A percentile compares a stretch with the other conserved stretches of the same genome.
Evolutionary conservation across 1,140 invertebrate genomes (phyloP).

Genomic region (Tachypleus tridentatus): DNA sequence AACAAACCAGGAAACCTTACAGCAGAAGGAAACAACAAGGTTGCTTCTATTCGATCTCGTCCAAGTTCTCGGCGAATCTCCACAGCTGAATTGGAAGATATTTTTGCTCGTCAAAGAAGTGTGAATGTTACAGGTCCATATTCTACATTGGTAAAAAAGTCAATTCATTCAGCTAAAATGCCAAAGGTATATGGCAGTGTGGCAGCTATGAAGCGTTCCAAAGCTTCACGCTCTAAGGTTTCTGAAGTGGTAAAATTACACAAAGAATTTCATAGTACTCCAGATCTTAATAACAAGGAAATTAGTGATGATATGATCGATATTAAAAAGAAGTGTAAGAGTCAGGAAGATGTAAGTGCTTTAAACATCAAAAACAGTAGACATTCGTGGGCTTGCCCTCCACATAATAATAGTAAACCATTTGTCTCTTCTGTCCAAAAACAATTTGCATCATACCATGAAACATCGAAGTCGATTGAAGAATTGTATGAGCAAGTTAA

Average conservation of each 20-base stretch:
- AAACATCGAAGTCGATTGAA: conserved; percentile 15
- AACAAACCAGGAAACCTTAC: conserved; percentile 10
- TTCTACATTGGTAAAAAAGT: conserved; percentile 14
- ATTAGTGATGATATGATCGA: conserved; percentile 8
- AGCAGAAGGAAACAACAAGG: conserved; percentile 38
- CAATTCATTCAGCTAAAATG: conserved; percentile 34
- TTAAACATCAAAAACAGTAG: conserved; percentile 23
- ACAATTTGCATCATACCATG: background rate
- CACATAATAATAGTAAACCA: conserved; percentile 14
- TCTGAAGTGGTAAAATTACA: conserved; percentile 34
- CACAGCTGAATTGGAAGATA: conserved; percentile 74
- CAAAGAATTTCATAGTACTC: conserved; percentile 76
- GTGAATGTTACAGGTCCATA: conserved; percentile 6
- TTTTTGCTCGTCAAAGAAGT: conserved; percentile 64
- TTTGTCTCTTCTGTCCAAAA: too few species aligned
- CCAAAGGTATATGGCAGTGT: conserved; percentile 80
- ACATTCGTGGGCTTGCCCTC: conserved; percentile 31
- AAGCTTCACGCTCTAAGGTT: conserved; percentile 29
- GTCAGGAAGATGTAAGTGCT: conserved; percentile 32
- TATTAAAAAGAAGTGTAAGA: conserved; percentile 27
- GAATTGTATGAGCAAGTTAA: conserved; percentile 16
- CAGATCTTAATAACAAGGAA: conserved; percentile 46
- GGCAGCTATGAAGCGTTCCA: conserved; percentile 79
- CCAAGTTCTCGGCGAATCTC: conserved; percentile 75
- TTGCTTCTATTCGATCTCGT: conserved; percentile 72